Evolutionary conservation across 2,888 invertebrate species (phyloP), one percentile per base, ranked within the genome.

Genomic region (Sesia bembeciformis): DNA sequence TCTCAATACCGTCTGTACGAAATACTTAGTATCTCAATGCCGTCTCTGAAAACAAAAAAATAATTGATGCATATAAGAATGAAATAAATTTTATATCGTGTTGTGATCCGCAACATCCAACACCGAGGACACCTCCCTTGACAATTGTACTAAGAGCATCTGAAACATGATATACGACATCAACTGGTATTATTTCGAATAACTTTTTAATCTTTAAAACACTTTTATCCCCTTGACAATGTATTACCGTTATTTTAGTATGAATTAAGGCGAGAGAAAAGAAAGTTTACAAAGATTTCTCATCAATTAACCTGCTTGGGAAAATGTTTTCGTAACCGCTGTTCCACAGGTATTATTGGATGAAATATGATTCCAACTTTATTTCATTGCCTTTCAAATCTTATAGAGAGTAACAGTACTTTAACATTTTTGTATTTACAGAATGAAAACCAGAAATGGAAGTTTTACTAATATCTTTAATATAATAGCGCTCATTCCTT

Each of bases 121-220:
- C 70, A 72, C 70, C 67, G 62, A 61, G 61, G 60, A 58, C 62
- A 53, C 57, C 60, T 69, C 76, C 74, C 73, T 62, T 58, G 78
- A 71, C 78, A 74, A 69, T 75, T 72, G 65, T 62, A 64, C 71
- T 79, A 78, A 81, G 72, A 81, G 80, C 79, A 68, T 70, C 66
- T 67, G 78, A 70, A 80, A 78, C 59, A 68, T 64, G 72, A 80
- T 69, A 71, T 57, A 57, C 53, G 51, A 59, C 56, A 59, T 59
- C 65, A 52, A 57, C 59, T 59, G 60, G 57, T 58, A 58, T 61
- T 65, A 64, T 63, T 57, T 55, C 50, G 42, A 56, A 57, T 58
- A 40, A 57, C 59, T 59, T 59, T 52, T 56, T 57, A 58, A 57
- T 56, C 53, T 58, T 56, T 56, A 55, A 56, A 57, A 57, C 40